Evolutionary conservation across 2,113 vertebrate genomes (phyloP).

Genomic region (Rutilus rutilus): DNA sequence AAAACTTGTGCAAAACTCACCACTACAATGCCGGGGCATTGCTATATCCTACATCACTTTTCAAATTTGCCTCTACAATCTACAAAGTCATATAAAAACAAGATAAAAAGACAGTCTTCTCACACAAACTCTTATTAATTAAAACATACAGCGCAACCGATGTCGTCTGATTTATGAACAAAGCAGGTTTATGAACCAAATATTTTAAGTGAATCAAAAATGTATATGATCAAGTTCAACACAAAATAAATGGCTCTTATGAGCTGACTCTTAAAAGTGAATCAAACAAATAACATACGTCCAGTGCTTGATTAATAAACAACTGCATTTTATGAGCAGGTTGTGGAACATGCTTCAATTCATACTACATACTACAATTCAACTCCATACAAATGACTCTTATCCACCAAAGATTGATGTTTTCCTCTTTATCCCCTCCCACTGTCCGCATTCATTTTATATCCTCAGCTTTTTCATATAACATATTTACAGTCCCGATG

Average conservation of each 20-base stretch:
- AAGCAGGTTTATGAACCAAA: neutral
- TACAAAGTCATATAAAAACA: neutral
- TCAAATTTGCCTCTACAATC: neutral
- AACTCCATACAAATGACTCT: neutral
- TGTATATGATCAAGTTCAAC: neutral
- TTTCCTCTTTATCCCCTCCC: neutral
- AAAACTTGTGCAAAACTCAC: neutral
- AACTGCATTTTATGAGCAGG: neutral
- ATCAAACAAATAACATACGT: neutral
- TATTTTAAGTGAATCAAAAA: neutral
- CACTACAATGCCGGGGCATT: neutral
- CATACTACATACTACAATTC: neutral
- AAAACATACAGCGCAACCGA: neutral
- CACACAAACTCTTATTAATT: neutral
- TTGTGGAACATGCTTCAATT: neutral
- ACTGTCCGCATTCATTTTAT: slow-evolving; percentile 1
- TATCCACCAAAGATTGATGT: neutral
- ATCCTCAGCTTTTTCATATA: slow-evolving; percentile 22
- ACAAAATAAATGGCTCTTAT: neutral
- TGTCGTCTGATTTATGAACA: neutral
- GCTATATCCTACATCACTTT: neutral
- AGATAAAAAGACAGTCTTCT: neutral
- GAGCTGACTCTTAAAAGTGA: neutral
- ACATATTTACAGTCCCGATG: slow-evolving; percentile 35
- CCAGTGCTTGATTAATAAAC: neutral